Evolutionary conservation across 2,797 vertebrate species (phyloP).

Genomic region (Phalloptychus januarius): DNA sequence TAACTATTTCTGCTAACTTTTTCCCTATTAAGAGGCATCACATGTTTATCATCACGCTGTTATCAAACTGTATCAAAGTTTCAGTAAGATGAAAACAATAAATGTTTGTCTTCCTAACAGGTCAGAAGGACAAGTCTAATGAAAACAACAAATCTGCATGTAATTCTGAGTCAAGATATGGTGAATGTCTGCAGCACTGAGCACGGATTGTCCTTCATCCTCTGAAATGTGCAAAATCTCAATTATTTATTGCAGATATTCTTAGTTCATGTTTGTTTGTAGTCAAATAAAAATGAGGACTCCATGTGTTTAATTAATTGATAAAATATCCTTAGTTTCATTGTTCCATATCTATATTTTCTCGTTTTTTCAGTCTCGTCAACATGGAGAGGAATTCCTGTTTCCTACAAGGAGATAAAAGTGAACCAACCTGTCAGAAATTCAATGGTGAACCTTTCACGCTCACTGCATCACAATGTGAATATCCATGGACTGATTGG

Average conservation of each 20-base stretch:
- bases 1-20: not conserved
- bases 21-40: not conserved
- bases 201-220: not conserved
- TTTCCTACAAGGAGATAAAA: slow-evolving; percentile 66
- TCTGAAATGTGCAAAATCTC: not conserved
- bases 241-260: not conserved
- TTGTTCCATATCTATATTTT: not conserved
- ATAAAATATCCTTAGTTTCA: not conserved
- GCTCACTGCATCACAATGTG: not conserved
- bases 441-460: slow-evolving; percentile 23
- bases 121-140: not conserved
- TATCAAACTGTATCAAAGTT: too few relatives aligned
- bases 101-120: not conserved
- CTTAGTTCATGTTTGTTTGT: not conserved
- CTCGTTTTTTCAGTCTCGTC: slow-evolving; percentile 39
- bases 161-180: not conserved
- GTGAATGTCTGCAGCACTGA: not conserved
- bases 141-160: not conserved
- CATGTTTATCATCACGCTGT: too few relatives aligned
- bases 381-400: slow-evolving; percentile 44
- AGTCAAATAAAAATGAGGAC: not conserved
- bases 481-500: not conserved
- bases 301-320: not conserved
- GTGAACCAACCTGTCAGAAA: slow-evolving; percentile 60
- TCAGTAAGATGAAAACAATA: too few relatives aligned